Base-by-base conservation (phyloP, 64 coral and sea anemone genomes). In the Pocillopora verrucosa region DNA sequence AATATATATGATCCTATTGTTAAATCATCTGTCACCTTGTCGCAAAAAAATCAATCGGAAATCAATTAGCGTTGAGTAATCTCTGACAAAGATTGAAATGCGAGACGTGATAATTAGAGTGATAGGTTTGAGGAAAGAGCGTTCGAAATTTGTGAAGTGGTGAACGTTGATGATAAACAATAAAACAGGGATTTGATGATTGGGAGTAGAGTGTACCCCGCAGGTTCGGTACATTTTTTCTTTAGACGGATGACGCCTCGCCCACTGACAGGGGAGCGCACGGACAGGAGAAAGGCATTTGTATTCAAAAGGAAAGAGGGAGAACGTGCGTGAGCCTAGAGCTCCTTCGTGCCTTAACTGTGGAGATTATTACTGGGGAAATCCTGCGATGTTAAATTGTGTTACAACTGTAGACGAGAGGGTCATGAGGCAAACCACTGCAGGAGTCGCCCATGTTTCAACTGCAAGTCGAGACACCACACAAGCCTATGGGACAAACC, bases 381-480 rank as follows among this genome's bases (percentile, higher is more conserved):
- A 45, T 36, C 72, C 41, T 90, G 89, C 72, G 36, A 30, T 30
- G 30, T 30, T 30, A 82, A 56, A 82, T 34, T 89, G 57, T 93
- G 91, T 30, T 88, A 83, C 57, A 84, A 93, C 67, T 93, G 92
- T 60, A 73, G 76, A 22, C 6, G 86, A 56, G 67, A 69, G 76
- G 92, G 92, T 30, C 86, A 89, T 83, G 72, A 57, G n/a, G 92
- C 79, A 16, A 86, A 73, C 75, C 56, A 89, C 74, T 94, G 87
- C 67, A n/a, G 81, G 45, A 79, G 61, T 64, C 61, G 11, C 61
- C 11, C 61, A 13, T 64, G 61, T 64, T 64, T 13, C 61, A 13
- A 64, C 16, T 93, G 92, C 58, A 89, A 93, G 77, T 87, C 65
- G 56, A 93, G 36, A 80, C 92, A 93, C 76, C 86, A 93, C 86